These are phyloP conservation scores for Agonopterix alstromeriana DNA, from an alignment of 2,888 invertebrate species.

Conservation along the genomic window DNA sequence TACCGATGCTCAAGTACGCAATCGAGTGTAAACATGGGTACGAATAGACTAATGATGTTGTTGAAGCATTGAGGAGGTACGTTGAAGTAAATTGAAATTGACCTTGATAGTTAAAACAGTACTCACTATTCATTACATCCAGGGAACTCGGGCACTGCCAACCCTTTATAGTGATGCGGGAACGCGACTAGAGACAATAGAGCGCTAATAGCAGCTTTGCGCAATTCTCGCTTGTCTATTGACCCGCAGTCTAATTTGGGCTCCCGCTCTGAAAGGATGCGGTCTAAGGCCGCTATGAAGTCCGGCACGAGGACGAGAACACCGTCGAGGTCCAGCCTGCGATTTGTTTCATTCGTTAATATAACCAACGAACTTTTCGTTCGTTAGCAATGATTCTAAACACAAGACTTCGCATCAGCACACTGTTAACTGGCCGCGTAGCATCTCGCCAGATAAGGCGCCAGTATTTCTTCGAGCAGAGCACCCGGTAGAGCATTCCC, in stretches of 20 bases:
- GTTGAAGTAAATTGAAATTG: too few species aligned
- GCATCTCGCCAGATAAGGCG: too few species aligned
- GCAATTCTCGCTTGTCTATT: slow-evolving; percentile 85
- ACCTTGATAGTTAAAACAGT: background rate
- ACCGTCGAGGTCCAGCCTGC: slow-evolving; percentile 91
- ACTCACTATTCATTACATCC: slow-evolving; percentile 74
- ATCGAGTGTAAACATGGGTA: too few species aligned
- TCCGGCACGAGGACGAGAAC: slow-evolving; percentile 93
- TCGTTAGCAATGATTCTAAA: too few species aligned
- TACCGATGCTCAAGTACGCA: too few species aligned
- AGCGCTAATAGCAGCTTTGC: slow-evolving; percentile 94
- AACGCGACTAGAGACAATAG: slow-evolving; percentile 93
- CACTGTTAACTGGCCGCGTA: too few species aligned
- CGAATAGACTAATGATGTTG: too few species aligned
- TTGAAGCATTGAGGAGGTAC: too few species aligned
- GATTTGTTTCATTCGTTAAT: slow-evolving; percentile 4
- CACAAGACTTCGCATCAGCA: too few species aligned
- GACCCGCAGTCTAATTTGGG: slow-evolving; percentile 82
- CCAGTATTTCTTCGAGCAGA: too few species aligned
- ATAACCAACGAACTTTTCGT: too few species aligned
- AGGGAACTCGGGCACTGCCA: slow-evolving; percentile 83
- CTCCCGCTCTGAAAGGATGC: slow-evolving; percentile 92
- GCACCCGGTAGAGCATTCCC: too few species aligned
- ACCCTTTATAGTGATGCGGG: slow-evolving; percentile 92
- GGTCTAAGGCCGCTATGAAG: slow-evolving; percentile 92